These are phyloP conservation scores for Drepana falcataria DNA, from an alignment of 2,888 invertebrate species.

Conservation along the genomic window DNA sequence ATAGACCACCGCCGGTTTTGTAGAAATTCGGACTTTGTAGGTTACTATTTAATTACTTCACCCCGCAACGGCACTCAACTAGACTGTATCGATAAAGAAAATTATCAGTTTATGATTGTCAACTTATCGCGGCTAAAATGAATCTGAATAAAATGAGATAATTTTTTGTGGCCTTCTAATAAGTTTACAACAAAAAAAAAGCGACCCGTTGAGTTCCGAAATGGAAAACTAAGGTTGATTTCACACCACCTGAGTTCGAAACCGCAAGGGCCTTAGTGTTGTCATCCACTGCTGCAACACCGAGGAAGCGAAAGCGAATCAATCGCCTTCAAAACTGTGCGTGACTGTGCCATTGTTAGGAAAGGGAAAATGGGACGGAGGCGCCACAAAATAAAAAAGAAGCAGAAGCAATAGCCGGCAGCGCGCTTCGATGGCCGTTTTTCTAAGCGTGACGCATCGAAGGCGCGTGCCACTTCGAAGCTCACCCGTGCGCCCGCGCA, in stretches of 20 bases:
- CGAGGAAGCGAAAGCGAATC: constrained; percentile 75
- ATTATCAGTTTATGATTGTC: no score
- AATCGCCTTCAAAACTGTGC: constrained; percentile 63
- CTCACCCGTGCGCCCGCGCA: constrained; percentile 52
- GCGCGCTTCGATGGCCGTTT: constrained; percentile 49
- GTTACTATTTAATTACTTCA: no score
- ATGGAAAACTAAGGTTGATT: constrained; percentile 42
- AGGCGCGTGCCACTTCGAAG: constrained; percentile 53
- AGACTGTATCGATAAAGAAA: no score
- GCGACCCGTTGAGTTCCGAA: constrained; percentile 24
- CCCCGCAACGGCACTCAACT: no score
- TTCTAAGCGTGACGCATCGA: constrained; percentile 46
- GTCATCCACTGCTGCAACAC: constrained; percentile 48
- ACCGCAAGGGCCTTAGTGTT: constrained; percentile 65
- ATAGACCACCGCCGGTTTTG: no score
- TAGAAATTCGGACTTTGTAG: no score
- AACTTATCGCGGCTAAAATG: no score
- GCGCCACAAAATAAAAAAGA: constrained; percentile 61
- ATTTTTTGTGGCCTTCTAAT: no score
- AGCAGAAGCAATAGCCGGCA: constrained; percentile 61
- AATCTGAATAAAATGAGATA: no score
- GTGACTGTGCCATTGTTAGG: constrained; percentile 74
- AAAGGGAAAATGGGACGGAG: constrained; percentile 70
- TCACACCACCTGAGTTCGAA: constrained; percentile 39
- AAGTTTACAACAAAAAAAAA: not conserved